Percentiles rank a stretch among this genome's conserved stretches.
Evolutionary conservation across 92 coral and sea anemone species (phyloP).

Genomic region (Pocillopora meandrina): DNA sequence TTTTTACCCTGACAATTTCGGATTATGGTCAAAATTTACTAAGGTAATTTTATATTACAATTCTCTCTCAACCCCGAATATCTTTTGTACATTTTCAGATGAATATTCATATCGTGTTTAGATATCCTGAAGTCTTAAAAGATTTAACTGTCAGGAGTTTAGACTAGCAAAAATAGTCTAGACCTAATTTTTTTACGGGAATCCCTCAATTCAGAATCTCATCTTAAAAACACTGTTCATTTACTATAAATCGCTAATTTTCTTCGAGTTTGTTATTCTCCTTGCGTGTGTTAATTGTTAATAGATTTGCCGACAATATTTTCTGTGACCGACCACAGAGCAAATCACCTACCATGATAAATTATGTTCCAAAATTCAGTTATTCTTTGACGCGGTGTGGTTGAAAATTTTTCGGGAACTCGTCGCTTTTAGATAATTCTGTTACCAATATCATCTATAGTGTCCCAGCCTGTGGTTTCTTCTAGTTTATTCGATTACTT

Average conservation of each 20-base stretch:
- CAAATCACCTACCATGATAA: conserved; percentile 16
- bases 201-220: no score
- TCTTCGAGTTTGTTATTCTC: conserved; percentile 1
- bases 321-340: not conserved
- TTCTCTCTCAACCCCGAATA: not conserved
- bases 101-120: conserved; percentile 10
- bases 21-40: no score
- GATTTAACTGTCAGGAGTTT: not conserved
- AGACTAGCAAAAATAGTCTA: no score
- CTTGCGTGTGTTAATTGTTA: conserved; percentile 6
- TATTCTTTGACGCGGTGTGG: not conserved
- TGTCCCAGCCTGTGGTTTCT: not conserved
- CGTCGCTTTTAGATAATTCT: not conserved
- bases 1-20: no score
- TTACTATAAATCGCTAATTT: conserved; percentile 19
- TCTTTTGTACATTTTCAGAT: not conserved
- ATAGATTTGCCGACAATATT: conserved; percentile 10
- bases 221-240: not conserved
- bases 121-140: not conserved
- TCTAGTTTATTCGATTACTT: conserved; percentile 5
- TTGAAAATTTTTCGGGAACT: no score
- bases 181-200: no score
- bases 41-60: no score
- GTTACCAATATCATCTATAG: not conserved
- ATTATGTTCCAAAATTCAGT: not conserved